Conservation (phyloP, 1,140 invertebrate genomes). For the Cryptotermes secundus region DNA sequence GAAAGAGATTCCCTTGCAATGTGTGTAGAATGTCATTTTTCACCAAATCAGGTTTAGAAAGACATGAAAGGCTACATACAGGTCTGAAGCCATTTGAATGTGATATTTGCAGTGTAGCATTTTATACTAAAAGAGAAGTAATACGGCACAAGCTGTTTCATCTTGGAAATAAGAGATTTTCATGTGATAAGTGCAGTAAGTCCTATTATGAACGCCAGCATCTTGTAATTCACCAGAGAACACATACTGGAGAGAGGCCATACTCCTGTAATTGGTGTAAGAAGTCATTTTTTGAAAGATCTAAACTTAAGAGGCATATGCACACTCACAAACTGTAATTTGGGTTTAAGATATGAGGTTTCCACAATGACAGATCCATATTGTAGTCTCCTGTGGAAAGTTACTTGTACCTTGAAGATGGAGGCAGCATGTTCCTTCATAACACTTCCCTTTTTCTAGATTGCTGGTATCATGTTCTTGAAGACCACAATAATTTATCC, state of each 20-base stretch:
- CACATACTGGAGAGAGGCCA: slow-evolving; percentile 23
- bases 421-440: too few relatives aligned
- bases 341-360: background rate
- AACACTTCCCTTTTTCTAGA: too few relatives aligned
- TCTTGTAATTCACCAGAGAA: slow-evolving; percentile 14
- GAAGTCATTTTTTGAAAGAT: slow-evolving; percentile 31
- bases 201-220: background rate
- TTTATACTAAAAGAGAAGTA: slow-evolving; percentile 31
- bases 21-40: slow-evolving; percentile 32
- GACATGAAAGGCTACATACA: slow-evolving; percentile 32
- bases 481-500: too few relatives aligned
- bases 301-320: slow-evolving; percentile 25
- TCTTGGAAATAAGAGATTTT: background rate
- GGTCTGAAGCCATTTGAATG: slow-evolving; percentile 35
- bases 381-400: too few relatives aligned
- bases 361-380: too few relatives aligned
- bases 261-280: slow-evolving; percentile 20
- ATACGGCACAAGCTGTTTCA: slow-evolving; percentile 22
- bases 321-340: slow-evolving; percentile 21
- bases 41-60: slow-evolving; percentile 26
- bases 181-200: slow-evolving; percentile 25
- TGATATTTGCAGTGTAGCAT: slow-evolving; percentile 32
- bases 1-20: slow-evolving; percentile 28
- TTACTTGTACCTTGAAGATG: too few relatives aligned
- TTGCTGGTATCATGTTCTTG: too few relatives aligned